Evolutionary conservation across 2,797 vertebrate species (phyloP).

Genomic region (Oophaga sylvatica): DNA sequence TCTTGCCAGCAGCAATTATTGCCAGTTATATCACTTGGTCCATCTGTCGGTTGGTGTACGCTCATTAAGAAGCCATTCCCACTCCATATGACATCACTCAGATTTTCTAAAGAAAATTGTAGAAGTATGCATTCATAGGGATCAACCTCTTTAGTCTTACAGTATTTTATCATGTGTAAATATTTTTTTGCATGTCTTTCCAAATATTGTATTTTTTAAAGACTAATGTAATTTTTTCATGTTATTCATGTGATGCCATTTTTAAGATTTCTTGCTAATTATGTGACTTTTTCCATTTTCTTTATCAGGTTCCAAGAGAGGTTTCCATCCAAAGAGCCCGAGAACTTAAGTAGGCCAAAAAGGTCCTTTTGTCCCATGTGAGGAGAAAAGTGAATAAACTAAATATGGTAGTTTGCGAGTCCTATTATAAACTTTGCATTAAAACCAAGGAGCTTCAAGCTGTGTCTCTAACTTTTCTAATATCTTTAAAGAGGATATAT

Average conservation of each 20-base stretch:
- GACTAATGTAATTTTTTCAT: not conserved
- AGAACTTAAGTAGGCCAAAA: no score
- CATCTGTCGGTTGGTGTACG: constrained; percentile 5
- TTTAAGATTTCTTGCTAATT: not conserved
- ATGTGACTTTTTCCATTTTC: no score
- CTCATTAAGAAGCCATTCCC: constrained; percentile 11
- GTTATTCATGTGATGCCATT: not conserved
- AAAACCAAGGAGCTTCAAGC: no score
- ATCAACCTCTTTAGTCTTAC: not conserved
- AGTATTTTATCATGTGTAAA: not conserved
- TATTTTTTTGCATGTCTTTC: not conserved
- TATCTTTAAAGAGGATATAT: no score
- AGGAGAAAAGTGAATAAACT: no score
- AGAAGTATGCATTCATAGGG: not conserved
- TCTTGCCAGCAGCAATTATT: constrained; percentile 18
- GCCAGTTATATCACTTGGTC: constrained; percentile 20
- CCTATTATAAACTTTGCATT: no score
- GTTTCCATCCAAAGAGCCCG: no score
- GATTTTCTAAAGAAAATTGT: not conserved
- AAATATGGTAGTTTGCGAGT: no score
- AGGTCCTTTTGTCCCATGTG: no score
- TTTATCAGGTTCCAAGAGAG: no score
- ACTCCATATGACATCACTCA: not conserved
- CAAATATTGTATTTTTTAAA: not conserved
- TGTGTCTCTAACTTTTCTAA: no score